Conservation (phyloP, 2,888 invertebrate genomes). For the Amphimallon solstitiale region DNA sequence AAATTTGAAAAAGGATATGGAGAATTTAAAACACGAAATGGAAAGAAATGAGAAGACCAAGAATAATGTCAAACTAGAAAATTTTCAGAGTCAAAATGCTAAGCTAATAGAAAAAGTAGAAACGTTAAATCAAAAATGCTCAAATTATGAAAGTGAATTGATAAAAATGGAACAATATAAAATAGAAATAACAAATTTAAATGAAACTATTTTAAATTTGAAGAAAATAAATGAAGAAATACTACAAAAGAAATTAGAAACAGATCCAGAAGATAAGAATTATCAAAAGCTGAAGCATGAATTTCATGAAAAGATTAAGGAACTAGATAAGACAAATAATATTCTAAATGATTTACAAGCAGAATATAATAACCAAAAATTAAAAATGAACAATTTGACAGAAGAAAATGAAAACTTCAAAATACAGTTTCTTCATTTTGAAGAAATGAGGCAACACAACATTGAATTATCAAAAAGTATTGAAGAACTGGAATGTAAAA, state of each 20-base stretch:
- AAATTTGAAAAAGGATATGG: slow-evolving; percentile 57
- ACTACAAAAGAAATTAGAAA: slow-evolving; percentile 25
- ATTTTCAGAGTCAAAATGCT: slow-evolving; percentile 58
- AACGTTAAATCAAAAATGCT: slow-evolving; percentile 54
- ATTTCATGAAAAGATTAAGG: neutral
- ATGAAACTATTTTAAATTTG: slow-evolving; percentile 42
- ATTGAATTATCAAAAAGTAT: slow-evolving; percentile 1
- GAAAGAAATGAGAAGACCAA: slow-evolving; percentile 44
- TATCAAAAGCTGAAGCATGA: slow-evolving; percentile 7
- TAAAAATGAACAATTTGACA: slow-evolving; percentile 19
- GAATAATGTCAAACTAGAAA: slow-evolving; percentile 53
- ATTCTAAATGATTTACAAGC: no score
- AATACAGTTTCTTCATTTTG: slow-evolving; percentile 13
- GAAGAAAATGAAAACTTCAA: slow-evolving; percentile 3
- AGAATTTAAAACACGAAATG: slow-evolving; percentile 51
- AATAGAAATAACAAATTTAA: slow-evolving; percentile 48
- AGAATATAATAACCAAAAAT: neutral
- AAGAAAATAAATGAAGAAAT: slow-evolving; percentile 42
- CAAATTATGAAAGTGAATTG: slow-evolving; percentile 56
- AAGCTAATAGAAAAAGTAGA: slow-evolving; percentile 61
- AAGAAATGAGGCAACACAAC: neutral
- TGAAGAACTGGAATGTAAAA: slow-evolving; percentile 7
- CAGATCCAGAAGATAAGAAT: slow-evolving; percentile 10
- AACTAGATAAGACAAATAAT: no score
- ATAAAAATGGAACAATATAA: slow-evolving; percentile 57